These are phyloP conservation scores for Synanthedon tipuliformis DNA, from an alignment of 2,888 invertebrate species.

Conservation along the genomic window DNA sequence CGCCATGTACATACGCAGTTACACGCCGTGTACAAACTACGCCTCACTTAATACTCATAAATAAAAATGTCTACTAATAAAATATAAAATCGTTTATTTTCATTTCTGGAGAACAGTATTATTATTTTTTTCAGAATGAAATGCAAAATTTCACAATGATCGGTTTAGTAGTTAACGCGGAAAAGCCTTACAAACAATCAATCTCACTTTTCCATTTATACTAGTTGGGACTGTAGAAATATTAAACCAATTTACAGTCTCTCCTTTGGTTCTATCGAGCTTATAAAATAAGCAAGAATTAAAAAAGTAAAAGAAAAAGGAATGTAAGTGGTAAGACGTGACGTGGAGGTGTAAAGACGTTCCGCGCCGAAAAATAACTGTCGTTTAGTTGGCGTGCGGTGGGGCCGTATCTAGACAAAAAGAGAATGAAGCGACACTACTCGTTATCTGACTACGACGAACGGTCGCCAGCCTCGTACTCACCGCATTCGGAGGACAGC, in stretches of 20 bases:
- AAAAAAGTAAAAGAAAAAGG: slow-evolving; percentile 1
- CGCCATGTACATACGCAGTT: no score
- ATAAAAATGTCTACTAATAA: no score
- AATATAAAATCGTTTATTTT: no score
- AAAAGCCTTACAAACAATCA: no score
- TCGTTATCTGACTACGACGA: slow-evolving; percentile 9
- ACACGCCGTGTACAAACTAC: no score
- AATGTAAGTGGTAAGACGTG: slow-evolving; percentile 2
- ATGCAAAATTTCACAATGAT: no score
- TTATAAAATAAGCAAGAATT: not conserved
- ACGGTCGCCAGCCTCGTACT: not conserved
- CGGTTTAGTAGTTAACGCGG: no score
- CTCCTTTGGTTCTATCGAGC: not conserved
- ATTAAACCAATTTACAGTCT: not conserved
- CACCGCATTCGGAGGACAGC: slow-evolving; percentile 2
- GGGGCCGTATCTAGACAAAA: slow-evolving; percentile 8
- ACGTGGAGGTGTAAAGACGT: slow-evolving; percentile 1
- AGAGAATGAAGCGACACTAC: slow-evolving; percentile 10
- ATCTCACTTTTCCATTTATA: no score
- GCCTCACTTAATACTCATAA: no score
- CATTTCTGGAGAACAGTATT: no score
- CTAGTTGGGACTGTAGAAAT: no score
- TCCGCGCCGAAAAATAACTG: slow-evolving; percentile 6
- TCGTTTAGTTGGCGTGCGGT: slow-evolving; percentile 5
- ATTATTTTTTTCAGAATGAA: no score